Evolutionary conservation across 2,113 vertebrate genomes (phyloP), one percentile per base, ranked within the genome.

Genomic region (Caloenas nicobarica): DNA sequence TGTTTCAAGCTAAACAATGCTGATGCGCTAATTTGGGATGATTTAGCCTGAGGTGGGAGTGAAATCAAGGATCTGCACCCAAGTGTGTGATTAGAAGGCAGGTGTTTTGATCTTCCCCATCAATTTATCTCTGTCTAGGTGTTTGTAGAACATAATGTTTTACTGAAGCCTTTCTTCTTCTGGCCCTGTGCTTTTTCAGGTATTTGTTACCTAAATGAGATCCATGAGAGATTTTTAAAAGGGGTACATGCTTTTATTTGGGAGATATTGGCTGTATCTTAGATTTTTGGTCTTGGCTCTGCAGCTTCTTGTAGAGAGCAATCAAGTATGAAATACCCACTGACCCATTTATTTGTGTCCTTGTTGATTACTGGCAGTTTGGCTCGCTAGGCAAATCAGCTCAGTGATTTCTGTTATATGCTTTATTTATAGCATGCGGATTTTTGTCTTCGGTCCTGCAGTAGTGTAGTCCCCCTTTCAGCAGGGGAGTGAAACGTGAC

Each of bases 291-390:
- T 94, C 78, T 88, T 4, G 1, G 51, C 57, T 76, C 34, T 22
- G 4, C 33, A 60, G 48, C 72, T 85, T 57, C 80, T 92, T 91
- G 77, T 53, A 36, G 65, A 42, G 58, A 81, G 77, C 86, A 91
- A 61, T 80, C 57, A 56, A 89, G 93, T 82, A 61, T 76, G 88
- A 95, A 95, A 91, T 80, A 92, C 46, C 80, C 90, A 92, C 40
- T 96, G 96, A 95, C 95, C 95, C 58, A 79, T 82, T 96, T 95
- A 61, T 93, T 69, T 50, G 76, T 86, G 78, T 91, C 88, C 53
- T 61, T 93, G 86, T n/a, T 76, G 88, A 54, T 62, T 71, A 13
- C 64, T 65, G 72, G 78, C 95, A 91, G 73, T 90, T 68, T 68
- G 79, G 34, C 76, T 66, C 56, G 51, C 46, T 54, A 36, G 77